phyloP scores from a whole-genome alignment of 2,888 invertebrate genomes.

The Dicranocentrus wangi region DNA sequence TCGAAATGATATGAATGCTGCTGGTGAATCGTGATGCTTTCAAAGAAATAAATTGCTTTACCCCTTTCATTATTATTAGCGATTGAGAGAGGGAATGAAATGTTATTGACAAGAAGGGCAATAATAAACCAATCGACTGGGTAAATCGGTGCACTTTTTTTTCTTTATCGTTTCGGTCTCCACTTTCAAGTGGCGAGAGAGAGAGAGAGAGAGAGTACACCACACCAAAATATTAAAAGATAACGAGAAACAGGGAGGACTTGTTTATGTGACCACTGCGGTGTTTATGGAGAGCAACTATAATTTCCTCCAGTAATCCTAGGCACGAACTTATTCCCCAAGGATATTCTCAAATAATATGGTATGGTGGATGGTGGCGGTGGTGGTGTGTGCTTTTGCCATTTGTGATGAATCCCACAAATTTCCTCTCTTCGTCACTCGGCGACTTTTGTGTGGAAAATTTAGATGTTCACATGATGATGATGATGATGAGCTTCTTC shows the following conservation, averaged over 20 bases:
- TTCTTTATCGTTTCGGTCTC: background rate
- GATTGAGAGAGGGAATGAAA: background rate
- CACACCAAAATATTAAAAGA: slow-evolving; percentile 15
- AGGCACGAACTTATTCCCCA: slow-evolving; percentile 42
- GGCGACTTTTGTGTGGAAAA: too few species aligned
- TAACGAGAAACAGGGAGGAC: background rate
- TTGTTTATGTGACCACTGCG: slow-evolving; percentile 40
- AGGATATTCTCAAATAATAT: slow-evolving; percentile 15
- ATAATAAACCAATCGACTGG: slow-evolving; percentile 20
- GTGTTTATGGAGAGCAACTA: slow-evolving; percentile 14
- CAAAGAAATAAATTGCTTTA: slow-evolving; percentile 2
- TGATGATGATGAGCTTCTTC: too few species aligned
- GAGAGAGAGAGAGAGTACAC: background rate
- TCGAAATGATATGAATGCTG: background rate
- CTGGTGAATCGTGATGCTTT: background rate
- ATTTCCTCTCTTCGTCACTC: too few species aligned
- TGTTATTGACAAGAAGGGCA: slow-evolving; percentile 9
- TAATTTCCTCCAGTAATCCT: slow-evolving; percentile 40
- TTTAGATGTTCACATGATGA: too few species aligned
- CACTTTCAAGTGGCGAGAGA: background rate
- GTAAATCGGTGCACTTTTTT: slow-evolving; percentile 27
- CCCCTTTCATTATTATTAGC: slow-evolving; percentile 17
- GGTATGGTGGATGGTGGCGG: background rate
- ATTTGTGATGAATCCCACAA: too few species aligned
- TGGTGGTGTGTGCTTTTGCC: too few species aligned